These are phyloP conservation scores for Tragelaphus eurycerus DNA, from an alignment of 2,797 vertebrate genomes.

Conservation along the genomic window DNA sequence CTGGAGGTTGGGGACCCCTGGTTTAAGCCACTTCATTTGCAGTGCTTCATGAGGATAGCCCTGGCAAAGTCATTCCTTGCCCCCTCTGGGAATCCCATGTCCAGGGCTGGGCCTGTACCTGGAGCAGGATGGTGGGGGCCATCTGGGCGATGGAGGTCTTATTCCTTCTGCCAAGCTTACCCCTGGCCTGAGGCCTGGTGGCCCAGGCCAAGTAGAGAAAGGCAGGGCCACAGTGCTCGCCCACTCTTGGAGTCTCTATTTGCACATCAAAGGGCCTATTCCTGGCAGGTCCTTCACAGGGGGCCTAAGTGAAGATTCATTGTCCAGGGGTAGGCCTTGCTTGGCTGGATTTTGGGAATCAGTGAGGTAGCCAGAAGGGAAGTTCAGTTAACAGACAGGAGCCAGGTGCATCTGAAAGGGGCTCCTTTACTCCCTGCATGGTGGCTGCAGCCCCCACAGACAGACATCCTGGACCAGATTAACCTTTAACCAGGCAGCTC, in stretches of 20 bases:
- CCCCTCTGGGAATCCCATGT: not conserved
- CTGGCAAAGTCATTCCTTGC: not conserved
- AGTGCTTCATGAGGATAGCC: not conserved
- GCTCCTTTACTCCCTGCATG: slow-evolving; percentile 35
- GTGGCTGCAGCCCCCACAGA: slow-evolving; percentile 37
- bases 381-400: slow-evolving; percentile 21
- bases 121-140: not conserved
- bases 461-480: slow-evolving; percentile 76
- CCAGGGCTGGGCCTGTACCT: not conserved
- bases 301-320: not conserved
- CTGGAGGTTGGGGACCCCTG: not conserved
- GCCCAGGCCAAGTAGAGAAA: not conserved
- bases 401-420: slow-evolving; percentile 68
- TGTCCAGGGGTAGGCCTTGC: not conserved
- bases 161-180: not conserved
- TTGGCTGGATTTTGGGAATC: not conserved
- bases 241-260: not conserved
- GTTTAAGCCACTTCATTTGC: not conserved
- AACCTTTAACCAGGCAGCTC: slow-evolving; percentile 82
- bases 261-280: slow-evolving; percentile 60
- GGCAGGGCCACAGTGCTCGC: not conserved
- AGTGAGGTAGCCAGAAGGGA: not conserved
- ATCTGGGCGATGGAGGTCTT: not conserved
- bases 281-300: not conserved
- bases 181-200: fast-evolving